Evolutionary conservation across 2,888 invertebrate species (phyloP), one percentile per base, ranked within the genome.

Genomic region (Eubasilissa splendida): DNA sequence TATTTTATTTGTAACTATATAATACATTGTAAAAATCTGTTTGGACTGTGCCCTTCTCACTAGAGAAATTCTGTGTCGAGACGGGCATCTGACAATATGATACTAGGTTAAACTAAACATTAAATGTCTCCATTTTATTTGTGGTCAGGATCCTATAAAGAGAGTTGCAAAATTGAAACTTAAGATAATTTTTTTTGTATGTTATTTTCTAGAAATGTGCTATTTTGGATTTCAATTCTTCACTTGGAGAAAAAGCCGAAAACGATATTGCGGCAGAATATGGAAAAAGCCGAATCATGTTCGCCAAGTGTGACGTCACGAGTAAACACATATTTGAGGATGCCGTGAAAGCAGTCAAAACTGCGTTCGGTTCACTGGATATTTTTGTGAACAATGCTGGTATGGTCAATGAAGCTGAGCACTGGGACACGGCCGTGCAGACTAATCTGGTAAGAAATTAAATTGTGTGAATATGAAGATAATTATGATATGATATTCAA

Each of bases 361-460:
- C 79, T 5, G 14, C 76, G 42, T 80, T 83, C 42, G 33, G 79
- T 4, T 3, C 14, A 4, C 59, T 83, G 5, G 77, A 83, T 68
- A 77, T 81, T 1, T 73, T 83, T 11, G 74, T 83, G 53, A 83
- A 83, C 59, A 81, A 83, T 66, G 82, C 82, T 75, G 84, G 85
- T 50, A 83, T 86, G 50, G 63, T 85, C 59, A 82, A 85, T 66
- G 86, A 85, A 77, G 60, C 77, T 11, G 42, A 42, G 2, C 74
- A 84, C 12, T 86, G 86, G 86, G 86, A 86, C 76, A 82, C 82
- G 33, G 83, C 84, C 76, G 81, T 86, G 4, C 84, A 83, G 42
- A 84, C 84, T 53, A 86, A 86, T 78, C 63, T 86, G 84, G 86
- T 86, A 80, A 84, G 85, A 1, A 12, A 42, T 42, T 42, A 5